Percentiles rank a stretch among this genome's conserved stretches.
phyloP scores from a whole-genome alignment of 2,113 vertebrate species.

The Lasiurus cinereus region DNA sequence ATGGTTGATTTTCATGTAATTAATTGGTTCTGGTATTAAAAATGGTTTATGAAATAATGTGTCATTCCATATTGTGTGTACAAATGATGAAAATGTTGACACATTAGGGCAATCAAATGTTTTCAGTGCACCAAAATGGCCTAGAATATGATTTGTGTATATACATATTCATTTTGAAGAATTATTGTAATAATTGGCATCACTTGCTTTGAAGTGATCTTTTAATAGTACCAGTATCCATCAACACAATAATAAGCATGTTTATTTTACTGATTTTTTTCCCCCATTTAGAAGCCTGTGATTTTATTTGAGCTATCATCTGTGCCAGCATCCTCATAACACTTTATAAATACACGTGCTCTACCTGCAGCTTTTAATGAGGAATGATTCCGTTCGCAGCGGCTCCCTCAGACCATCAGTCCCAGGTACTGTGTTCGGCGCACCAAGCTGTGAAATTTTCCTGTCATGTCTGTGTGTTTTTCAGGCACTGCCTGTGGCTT shows the following conservation, averaged over 20 bases:
- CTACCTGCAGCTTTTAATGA: slow-evolving; percentile 79
- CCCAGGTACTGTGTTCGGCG: slow-evolving; percentile 52
- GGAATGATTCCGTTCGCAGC: slow-evolving; percentile 54
- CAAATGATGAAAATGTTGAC: neutral
- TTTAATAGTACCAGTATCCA: neutral
- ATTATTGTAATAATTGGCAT: neutral
- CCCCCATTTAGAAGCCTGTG: slow-evolving; percentile 16
- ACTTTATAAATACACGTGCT: slow-evolving; percentile 42
- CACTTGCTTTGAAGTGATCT: slow-evolving; percentile 21
- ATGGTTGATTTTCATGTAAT: neutral
- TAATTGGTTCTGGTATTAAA: neutral
- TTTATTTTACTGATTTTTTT: neutral
- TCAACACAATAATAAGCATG: neutral
- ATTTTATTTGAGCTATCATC: slow-evolving; percentile 63
- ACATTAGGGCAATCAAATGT: neutral
- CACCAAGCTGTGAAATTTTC: slow-evolving; percentile 67
- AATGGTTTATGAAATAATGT: neutral
- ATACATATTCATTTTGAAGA: neutral
- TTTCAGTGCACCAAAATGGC: neutral
- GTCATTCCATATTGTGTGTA: neutral
- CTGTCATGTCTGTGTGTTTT: slow-evolving; percentile 66
- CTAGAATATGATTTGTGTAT: neutral
- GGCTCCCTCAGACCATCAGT: slow-evolving; percentile 58
- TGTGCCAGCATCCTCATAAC: slow-evolving; percentile 51
- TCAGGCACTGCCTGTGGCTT: slow-evolving; percentile 72